These are phyloP conservation scores for Orchesellides sinensis DNA, from an alignment of 2,888 invertebrate species.

Conservation along the genomic window DNA sequence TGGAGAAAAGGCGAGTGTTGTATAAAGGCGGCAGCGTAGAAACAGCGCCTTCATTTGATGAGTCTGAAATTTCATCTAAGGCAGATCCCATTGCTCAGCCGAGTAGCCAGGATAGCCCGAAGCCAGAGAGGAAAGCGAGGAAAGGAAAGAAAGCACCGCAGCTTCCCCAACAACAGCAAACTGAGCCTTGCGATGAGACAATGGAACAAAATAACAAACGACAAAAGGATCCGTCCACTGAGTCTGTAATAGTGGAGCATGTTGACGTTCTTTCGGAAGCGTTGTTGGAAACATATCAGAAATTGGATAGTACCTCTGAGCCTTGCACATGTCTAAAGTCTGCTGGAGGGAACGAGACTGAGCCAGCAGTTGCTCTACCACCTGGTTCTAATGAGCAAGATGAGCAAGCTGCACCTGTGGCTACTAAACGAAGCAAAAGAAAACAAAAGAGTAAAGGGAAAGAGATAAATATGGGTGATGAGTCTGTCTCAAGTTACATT, in stretches of 20 bases:
- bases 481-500: constrained; percentile 10
- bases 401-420: constrained; percentile 42
- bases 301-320: constrained; percentile 40
- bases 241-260: constrained; percentile 59
- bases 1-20: constrained; percentile 40
- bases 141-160: too few relatives aligned
- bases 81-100: not conserved
- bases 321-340: not conserved
- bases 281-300: constrained; percentile 57
- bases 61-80: constrained; percentile 41
- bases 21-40: constrained; percentile 47
- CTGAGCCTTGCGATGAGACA: not conserved
- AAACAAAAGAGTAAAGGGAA: constrained; percentile 18
- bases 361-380: not conserved
- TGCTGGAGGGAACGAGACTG: not conserved
- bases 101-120: constrained; percentile 39
- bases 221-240: constrained; percentile 17
- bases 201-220: not conserved
- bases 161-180: not conserved
- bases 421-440: constrained; percentile 53
- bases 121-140: constrained; percentile 39
- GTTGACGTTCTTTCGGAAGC: constrained; percentile 58
- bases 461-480: constrained; percentile 39
- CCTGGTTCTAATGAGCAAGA: not conserved
- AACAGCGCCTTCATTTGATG: constrained; percentile 43